Percentiles rank a stretch among this genome's conserved stretches.
phyloP scores from a whole-genome alignment of 2,113 vertebrate genomes.

The Garra rufa region DNA sequence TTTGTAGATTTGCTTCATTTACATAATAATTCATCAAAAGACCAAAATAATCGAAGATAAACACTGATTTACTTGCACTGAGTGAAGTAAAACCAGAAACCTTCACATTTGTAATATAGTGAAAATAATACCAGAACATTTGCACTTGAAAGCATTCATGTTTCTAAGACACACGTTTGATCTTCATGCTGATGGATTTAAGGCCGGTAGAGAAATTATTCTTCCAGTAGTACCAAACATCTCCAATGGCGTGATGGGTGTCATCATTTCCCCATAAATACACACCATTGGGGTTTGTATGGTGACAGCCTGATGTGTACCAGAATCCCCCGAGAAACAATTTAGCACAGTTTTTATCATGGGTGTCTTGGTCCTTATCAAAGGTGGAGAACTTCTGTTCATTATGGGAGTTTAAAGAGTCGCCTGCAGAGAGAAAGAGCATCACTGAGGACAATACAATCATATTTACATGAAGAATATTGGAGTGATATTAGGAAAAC shows the following conservation, averaged over 20 bases:
- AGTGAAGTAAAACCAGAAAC: too few relatives aligned
- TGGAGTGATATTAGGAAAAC: too few relatives aligned
- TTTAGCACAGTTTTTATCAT: conserved; percentile 72
- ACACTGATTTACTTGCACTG: too few relatives aligned
- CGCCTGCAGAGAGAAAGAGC: conserved; percentile 62
- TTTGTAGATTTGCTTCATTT: too few relatives aligned
- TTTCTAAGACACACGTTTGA: conserved; percentile 45
- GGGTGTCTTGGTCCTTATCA: conserved; percentile 78
- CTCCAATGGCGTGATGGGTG: conserved; percentile 29
- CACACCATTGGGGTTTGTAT: conserved; percentile 74
- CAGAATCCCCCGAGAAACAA: conserved; percentile 77
- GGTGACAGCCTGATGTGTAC: conserved; percentile 73
- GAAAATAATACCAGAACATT: too few relatives aligned
- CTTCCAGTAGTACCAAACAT: conserved; percentile 58
- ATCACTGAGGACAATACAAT: not conserved
- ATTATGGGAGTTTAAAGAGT: conserved; percentile 72
- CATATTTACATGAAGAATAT: too few relatives aligned
- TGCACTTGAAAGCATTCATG: too few relatives aligned
- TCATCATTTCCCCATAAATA: conserved; percentile 58
- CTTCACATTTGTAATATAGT: too few relatives aligned
- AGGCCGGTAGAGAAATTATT: conserved; percentile 31
- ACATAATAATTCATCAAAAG: too few relatives aligned
- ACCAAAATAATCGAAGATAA: too few relatives aligned
- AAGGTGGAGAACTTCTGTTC: conserved; percentile 83
- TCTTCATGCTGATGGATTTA: conserved; percentile 62